A percentile compares a stretch with the other conserved stretches of the same genome.
Evolutionary conservation across 2,113 vertebrate species (phyloP).

Genomic region (Apodemus sylvaticus): DNA sequence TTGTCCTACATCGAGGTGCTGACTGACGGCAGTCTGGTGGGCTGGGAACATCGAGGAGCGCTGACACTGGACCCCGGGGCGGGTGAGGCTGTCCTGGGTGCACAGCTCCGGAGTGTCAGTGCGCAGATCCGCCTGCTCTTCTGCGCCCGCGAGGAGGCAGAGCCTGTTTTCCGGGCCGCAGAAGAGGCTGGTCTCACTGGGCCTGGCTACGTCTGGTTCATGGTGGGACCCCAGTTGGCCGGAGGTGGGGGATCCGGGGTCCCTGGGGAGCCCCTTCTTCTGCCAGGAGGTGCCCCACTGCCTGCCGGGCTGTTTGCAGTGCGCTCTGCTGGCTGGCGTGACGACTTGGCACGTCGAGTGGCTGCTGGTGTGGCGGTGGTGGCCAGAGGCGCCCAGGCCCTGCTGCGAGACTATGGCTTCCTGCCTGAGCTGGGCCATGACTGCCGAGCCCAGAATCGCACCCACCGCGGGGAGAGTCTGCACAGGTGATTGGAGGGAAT

Average conservation of each 20-base stretch:
- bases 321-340: constrained; percentile 93
- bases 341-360: constrained; percentile 91
- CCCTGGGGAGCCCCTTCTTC: constrained; percentile 81
- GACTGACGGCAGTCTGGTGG: constrained; percentile 95
- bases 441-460: constrained; percentile 92
- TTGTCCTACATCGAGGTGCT: constrained; percentile 94
- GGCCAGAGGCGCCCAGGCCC: constrained; percentile 93
- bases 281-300: constrained; percentile 83
- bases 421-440: constrained; percentile 93
- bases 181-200: constrained; percentile 92
- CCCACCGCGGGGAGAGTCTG: constrained; percentile 87
- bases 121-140: constrained; percentile 96
- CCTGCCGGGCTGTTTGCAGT: constrained; percentile 93
- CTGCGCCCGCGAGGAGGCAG: constrained; percentile 95
- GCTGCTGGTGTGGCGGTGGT: constrained; percentile 94
- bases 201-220: constrained; percentile 95
- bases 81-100: constrained; percentile 88
- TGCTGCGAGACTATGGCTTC: constrained; percentile 92
- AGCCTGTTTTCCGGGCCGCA: constrained; percentile 92
- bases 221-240: constrained; percentile 92
- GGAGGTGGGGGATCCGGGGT: constrained; percentile 88
- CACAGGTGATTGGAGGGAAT: constrained; percentile 87
- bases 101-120: constrained; percentile 93
- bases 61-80: constrained; percentile 92
- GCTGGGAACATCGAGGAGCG: constrained; percentile 96